These are phyloP conservation scores for Takifugu rubripes DNA, from an alignment of 2,797 vertebrate species.

Conservation along the genomic window DNA sequence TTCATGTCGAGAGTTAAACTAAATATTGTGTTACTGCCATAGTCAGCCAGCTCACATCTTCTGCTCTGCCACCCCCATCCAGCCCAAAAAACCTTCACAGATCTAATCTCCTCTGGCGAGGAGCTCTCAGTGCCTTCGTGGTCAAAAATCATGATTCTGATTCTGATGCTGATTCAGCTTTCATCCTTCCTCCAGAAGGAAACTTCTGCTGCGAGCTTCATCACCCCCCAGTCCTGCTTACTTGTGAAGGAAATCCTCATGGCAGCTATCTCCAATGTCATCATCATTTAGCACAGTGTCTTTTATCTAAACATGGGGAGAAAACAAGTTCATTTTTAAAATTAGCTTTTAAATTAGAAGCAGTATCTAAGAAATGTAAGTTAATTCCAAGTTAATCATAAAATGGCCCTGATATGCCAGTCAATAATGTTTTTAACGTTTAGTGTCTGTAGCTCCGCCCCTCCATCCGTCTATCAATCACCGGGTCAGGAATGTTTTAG, in stretches of 20 bases:
- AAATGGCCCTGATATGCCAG: too few species aligned
- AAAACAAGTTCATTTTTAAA: constrained; percentile 22
- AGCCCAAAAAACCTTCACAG: neutral
- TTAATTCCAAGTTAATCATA: too few species aligned
- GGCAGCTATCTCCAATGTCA: constrained; percentile 98
- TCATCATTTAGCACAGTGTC: constrained; percentile 95
- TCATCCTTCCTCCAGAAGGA: constrained; percentile 35
- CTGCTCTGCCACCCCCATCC: neutral
- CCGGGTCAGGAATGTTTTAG: too few species aligned
- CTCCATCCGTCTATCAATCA: too few species aligned
- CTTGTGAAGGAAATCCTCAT: constrained; percentile 97
- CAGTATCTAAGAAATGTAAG: too few species aligned
- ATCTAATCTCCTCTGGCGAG: constrained; percentile 18
- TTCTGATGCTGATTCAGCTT: constrained; percentile 29
- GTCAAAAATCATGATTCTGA: constrained; percentile 29
- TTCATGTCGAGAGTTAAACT: too few species aligned
- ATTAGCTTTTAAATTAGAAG: too few species aligned
- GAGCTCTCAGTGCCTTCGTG: constrained; percentile 17
- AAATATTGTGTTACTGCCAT: too few species aligned
- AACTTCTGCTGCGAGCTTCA: constrained; percentile 43
- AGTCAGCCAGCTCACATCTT: neutral
- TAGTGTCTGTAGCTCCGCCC: too few species aligned
- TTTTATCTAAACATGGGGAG: constrained; percentile 80
- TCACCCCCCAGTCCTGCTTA: constrained; percentile 67
- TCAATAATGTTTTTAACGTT: too few species aligned